Evolutionary conservation across 2,113 vertebrate species (phyloP).

Genomic region (Sporophila hypoxantha): DNA sequence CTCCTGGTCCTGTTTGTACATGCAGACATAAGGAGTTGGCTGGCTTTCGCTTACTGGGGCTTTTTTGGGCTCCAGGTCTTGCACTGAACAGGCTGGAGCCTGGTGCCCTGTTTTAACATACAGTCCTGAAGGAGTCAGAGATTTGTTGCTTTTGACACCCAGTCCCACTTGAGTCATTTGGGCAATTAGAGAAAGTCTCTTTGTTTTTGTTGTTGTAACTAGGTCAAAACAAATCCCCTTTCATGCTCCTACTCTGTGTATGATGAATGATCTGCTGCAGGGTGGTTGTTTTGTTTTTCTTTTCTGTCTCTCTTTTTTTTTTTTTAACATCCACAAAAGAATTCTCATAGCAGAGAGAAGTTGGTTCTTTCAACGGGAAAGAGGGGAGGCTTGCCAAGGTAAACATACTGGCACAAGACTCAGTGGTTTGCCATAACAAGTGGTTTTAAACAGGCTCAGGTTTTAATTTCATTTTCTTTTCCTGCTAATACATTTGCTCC

Average conservation of each 20-base stretch:
- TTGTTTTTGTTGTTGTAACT: slow-evolving; percentile 44
- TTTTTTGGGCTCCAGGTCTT: background rate
- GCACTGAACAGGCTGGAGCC: background rate
- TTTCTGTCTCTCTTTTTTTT: background rate
- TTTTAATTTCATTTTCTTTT: slow-evolving; percentile 26
- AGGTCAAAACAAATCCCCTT: slow-evolving; percentile 43
- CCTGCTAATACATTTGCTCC: background rate
- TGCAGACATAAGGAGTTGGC: background rate
- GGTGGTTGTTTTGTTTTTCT: background rate
- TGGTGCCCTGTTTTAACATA: background rate
- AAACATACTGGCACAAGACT: slow-evolving; percentile 6
- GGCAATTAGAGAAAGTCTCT: slow-evolving; percentile 23
- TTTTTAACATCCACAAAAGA: background rate
- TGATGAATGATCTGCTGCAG: slow-evolving; percentile 21
- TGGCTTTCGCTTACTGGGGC: background rate
- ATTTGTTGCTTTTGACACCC: slow-evolving; percentile 33
- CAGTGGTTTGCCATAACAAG: background rate
- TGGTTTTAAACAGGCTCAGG: background rate
- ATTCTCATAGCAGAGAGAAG: slow-evolving; percentile 1
- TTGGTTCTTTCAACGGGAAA: background rate
- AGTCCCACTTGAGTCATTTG: slow-evolving; percentile 10
- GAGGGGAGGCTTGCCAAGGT: background rate
- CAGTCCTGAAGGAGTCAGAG: background rate
- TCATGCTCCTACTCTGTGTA: background rate
- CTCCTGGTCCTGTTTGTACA: background rate